Conservation (phyloP, 2,113 vertebrate species). For the Steatornis caripensis region DNA sequence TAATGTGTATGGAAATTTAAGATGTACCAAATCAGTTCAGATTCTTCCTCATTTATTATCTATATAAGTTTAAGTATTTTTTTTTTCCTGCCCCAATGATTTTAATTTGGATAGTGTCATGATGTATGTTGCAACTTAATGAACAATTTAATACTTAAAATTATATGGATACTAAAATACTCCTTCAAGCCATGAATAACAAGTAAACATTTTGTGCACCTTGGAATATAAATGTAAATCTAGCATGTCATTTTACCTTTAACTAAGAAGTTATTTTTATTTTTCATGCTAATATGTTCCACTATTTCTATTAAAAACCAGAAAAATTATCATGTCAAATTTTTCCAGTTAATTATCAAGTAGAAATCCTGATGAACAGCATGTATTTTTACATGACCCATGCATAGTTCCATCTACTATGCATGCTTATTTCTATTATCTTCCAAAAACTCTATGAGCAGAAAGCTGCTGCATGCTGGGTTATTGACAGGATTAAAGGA, state of each 20-base stretch:
- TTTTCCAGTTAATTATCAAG: conserved; percentile 49
- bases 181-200: not conserved
- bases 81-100: not conserved
- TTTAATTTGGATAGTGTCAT: not conserved
- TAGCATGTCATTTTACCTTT: not conserved
- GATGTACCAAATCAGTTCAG: not conserved
- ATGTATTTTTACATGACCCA: conserved; percentile 40
- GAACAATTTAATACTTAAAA: not conserved
- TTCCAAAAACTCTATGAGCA: conserved; percentile 16
- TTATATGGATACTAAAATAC: not conserved
- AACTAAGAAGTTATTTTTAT: not conserved
- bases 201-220: not conserved
- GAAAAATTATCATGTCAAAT: not conserved
- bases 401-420: not conserved
- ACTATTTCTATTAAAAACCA: not conserved
- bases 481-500: conserved; percentile 58
- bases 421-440: conserved; percentile 46
- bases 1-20: not conserved
- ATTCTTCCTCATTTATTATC: not conserved
- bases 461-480: conserved; percentile 20
- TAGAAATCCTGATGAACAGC: conserved; percentile 44
- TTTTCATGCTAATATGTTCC: not conserved
- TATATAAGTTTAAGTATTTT: not conserved
- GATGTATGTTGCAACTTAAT: not conserved
- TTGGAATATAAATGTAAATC: not conserved